phyloP scores from a whole-genome alignment of 2,888 invertebrate genomes.

The Oasisia sp. region DNA sequence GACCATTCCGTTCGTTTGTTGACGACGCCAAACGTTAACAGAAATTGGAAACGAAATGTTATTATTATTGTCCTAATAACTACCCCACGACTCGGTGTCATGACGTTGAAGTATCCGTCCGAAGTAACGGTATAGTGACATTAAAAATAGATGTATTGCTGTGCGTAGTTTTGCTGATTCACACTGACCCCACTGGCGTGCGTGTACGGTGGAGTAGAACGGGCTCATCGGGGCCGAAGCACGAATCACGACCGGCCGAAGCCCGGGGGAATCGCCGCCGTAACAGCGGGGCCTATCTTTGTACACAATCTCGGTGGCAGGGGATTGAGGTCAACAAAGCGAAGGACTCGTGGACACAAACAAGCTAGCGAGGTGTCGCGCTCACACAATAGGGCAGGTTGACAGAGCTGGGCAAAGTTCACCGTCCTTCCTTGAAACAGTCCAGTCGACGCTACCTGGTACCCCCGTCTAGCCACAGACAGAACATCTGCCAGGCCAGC shows the following conservation, averaged over 20 bases:
- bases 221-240: not conserved
- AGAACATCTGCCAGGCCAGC: not conserved
- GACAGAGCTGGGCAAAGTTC: slow-evolving; percentile 12
- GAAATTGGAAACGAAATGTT: not conserved
- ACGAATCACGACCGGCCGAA: not conserved
- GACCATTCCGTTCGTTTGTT: too few species aligned
- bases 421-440: not conserved
- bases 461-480: not conserved
- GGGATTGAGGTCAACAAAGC: not conserved
- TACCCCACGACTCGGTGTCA: not conserved
- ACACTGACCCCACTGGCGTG: not conserved
- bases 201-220: not conserved
- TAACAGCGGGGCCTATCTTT: slow-evolving; percentile 9
- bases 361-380: not conserved
- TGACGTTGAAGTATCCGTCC: not conserved
- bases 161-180: not conserved
- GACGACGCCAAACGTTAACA: not conserved
- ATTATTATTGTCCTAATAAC: not conserved
- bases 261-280: not conserved
- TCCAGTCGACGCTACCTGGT: not conserved
- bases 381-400: not conserved
- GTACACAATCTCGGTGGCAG: not conserved
- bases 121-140: not conserved
- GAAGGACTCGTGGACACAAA: not conserved
- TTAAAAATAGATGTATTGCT: not conserved